Percentiles rank a stretch among this genome's conserved stretches.
Evolutionary conservation across 1,140 invertebrate genomes (phyloP).

Genomic region (Calephelis nemesis): DNA sequence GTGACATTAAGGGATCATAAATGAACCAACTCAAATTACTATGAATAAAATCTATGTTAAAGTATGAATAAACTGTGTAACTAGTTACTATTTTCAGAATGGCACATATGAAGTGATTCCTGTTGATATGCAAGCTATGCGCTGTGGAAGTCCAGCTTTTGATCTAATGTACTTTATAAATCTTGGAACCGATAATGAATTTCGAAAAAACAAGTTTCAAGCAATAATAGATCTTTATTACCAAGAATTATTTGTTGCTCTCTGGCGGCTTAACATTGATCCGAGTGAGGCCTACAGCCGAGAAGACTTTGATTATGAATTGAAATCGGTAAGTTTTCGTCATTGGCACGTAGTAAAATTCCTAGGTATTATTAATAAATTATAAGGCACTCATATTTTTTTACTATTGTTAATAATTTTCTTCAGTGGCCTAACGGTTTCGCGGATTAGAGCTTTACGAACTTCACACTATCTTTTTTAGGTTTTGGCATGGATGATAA

Average conservation of each 20-base stretch:
- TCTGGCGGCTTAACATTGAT: conserved; percentile 28
- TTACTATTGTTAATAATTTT: too few relatives aligned
- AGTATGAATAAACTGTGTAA: too few relatives aligned
- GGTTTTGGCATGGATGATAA: too few relatives aligned
- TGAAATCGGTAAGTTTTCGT: conserved; percentile 28
- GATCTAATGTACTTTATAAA: conserved; percentile 78
- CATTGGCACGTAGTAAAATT: too few relatives aligned
- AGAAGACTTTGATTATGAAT: conserved; percentile 38
- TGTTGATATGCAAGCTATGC: conserved; percentile 23
- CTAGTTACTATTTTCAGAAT: not conserved
- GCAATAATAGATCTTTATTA: conserved; percentile 72
- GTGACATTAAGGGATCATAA: too few relatives aligned
- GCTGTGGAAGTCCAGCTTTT: conserved; percentile 10
- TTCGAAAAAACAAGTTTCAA: conserved; percentile 59
- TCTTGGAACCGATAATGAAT: conserved; percentile 59
- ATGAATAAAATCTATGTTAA: too few relatives aligned
- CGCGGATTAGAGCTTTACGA: too few relatives aligned
- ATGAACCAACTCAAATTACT: too few relatives aligned
- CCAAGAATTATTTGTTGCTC: conserved; percentile 39
- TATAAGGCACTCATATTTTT: too few relatives aligned
- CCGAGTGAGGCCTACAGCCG: conserved; percentile 28
- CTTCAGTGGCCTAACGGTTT: too few relatives aligned
- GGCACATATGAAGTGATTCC: conserved; percentile 11
- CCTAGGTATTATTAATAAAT: not conserved
- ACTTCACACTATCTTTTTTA: too few relatives aligned